These are phyloP conservation scores for Pristionchus exspectatus DNA, from an alignment of 2,888 invertebrate species.

Conservation along the genomic window DNA sequence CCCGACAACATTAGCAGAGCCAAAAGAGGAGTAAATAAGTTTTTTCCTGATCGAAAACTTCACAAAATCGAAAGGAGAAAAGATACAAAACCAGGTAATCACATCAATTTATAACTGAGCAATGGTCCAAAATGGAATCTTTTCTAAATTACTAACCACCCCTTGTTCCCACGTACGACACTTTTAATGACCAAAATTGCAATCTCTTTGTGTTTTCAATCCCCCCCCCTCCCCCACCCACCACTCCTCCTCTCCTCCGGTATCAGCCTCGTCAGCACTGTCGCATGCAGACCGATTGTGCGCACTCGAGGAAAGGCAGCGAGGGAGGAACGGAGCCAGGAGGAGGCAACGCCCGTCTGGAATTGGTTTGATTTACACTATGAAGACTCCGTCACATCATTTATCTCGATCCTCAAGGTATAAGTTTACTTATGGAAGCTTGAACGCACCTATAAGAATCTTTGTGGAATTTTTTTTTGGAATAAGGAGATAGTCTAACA, in stretches of 20 bases:
- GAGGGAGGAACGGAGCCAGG: conserved; percentile 8
- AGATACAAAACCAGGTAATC: background rate
- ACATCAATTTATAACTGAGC: too few species aligned
- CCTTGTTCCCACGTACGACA: too few species aligned
- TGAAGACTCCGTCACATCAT: too few species aligned
- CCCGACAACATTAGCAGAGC: background rate
- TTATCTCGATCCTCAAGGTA: too few species aligned
- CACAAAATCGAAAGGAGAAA: background rate
- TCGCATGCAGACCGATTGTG: background rate
- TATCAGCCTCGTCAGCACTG: background rate
- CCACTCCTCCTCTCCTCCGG: conserved; percentile 44
- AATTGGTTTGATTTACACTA: background rate
- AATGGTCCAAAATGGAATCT: too few species aligned
- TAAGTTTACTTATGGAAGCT: too few species aligned
- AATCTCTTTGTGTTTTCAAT: background rate
- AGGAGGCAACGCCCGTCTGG: background rate
- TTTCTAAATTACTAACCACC: too few species aligned
- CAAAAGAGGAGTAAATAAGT: too few species aligned
- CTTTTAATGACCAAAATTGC: too few species aligned
- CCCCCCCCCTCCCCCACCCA: background rate
- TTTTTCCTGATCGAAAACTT: background rate
- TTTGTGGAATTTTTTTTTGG: too few species aligned
- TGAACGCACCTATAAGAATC: too few species aligned
- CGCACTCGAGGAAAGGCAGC: background rate
- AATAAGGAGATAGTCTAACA: too few species aligned